Percentiles rank a stretch among this genome's conserved stretches.
Evolutionary conservation across 2,113 vertebrate genomes (phyloP).

Genomic region (Antennarius striatus): DNA sequence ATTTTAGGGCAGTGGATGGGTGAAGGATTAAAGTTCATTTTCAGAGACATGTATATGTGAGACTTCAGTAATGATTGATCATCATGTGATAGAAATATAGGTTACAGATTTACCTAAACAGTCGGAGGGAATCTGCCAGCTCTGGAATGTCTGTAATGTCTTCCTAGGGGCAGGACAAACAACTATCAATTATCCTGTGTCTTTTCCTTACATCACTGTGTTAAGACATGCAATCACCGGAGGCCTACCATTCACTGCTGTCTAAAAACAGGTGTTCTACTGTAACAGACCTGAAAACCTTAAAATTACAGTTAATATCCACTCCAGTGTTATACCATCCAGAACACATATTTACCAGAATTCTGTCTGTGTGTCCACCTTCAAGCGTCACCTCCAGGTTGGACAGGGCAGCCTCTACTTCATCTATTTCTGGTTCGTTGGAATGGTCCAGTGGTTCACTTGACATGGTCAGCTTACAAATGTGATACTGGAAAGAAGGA

Average conservation of each 20-base stretch:
- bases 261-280: slow-evolving; percentile 51
- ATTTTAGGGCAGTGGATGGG: not conserved
- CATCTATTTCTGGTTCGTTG: slow-evolving; percentile 88
- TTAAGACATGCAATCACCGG: slow-evolving; percentile 49
- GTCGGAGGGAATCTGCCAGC: slow-evolving; percentile 90
- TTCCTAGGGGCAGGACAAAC: slow-evolving; percentile 83
- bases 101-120: slow-evolving; percentile 87
- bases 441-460: slow-evolving; percentile 79
- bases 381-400: slow-evolving; percentile 93
- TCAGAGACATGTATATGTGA: not conserved
- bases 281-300: slow-evolving; percentile 15
- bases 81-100: not conserved
- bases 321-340: not conserved
- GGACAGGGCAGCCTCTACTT: slow-evolving; percentile 94
- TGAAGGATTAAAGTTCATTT: not conserved
- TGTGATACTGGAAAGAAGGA: slow-evolving; percentile 83
- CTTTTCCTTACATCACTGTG: slow-evolving; percentile 35
- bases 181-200: slow-evolving; percentile 51
- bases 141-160: slow-evolving; percentile 98
- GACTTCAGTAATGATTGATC: not conserved
- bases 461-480: slow-evolving; percentile 89
- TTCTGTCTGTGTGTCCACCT: slow-evolving; percentile 83
- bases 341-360: slow-evolving; percentile 82
- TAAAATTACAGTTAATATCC: slow-evolving; percentile 20
- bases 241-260: slow-evolving; percentile 15